Conservation (phyloP, 1,140 invertebrate species). For the Pararge aegeria region DNA sequence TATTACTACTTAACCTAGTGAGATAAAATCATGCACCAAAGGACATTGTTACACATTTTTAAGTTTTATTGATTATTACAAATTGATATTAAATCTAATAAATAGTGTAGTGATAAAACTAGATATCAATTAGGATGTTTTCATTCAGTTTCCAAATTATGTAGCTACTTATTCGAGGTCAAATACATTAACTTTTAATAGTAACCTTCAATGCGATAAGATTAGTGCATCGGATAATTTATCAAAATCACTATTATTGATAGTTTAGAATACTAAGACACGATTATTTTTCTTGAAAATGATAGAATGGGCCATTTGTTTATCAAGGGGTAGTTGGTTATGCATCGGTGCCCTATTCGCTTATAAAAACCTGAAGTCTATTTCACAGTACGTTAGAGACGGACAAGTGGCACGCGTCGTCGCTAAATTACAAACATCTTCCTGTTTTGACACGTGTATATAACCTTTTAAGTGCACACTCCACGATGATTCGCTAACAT, state of each 20-base stretch:
- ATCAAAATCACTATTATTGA: background rate
- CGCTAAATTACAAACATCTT: slow-evolving; percentile 56
- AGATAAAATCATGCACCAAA: slow-evolving; percentile 14
- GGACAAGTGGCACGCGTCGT: slow-evolving; percentile 68
- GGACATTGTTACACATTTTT: background rate
- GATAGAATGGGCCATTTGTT: background rate
- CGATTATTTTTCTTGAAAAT: no score
- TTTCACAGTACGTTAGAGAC: slow-evolving; percentile 66
- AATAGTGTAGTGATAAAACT: slow-evolving; percentile 8
- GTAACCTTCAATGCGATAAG: background rate
- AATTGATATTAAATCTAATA: slow-evolving; percentile 1
- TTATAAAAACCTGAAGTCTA: slow-evolving; percentile 59
- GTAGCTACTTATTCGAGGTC: no score
- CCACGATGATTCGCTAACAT: slow-evolving; percentile 58
- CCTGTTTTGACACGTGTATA: slow-evolving; percentile 66
- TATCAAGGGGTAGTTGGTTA: slow-evolving; percentile 14
- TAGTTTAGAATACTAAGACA: no score
- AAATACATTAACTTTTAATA: no score
- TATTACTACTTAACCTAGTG: slow-evolving; percentile 22
- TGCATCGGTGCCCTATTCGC: slow-evolving; percentile 26
- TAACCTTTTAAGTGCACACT: slow-evolving; percentile 30
- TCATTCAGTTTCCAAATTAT: no score
- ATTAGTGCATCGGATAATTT: background rate
- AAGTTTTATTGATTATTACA: slow-evolving; percentile 19
- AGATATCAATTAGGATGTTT: background rate